Percentiles rank a stretch among this genome's conserved stretches.
phyloP scores from a whole-genome alignment of 2,797 vertebrate species.

The Furcifer pardalis region DNA sequence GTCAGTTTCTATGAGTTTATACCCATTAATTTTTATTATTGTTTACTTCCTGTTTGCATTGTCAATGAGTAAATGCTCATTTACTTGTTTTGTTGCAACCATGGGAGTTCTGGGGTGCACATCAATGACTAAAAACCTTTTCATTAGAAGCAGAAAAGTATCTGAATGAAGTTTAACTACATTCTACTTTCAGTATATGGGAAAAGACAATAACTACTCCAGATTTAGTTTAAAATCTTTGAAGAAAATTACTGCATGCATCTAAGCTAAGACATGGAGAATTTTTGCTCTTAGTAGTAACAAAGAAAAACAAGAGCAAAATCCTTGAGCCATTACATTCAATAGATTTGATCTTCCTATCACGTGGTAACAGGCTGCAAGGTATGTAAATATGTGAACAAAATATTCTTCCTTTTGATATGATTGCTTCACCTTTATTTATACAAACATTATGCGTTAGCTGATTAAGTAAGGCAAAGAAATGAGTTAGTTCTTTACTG shows the following conservation, averaged over 20 bases:
- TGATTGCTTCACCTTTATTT: not conserved
- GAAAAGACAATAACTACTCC: not conserved
- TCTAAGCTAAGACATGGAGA: not conserved
- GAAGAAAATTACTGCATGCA: not conserved
- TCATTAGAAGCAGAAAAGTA: not conserved
- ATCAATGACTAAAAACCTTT: not conserved
- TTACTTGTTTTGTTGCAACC: not conserved
- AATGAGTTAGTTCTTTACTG: not conserved
- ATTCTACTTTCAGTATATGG: not conserved
- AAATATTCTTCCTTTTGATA: not conserved
- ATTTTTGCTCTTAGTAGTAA: accelerated
- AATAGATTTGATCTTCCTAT: not conserved
- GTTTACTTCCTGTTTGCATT: not conserved
- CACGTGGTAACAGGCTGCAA: not conserved
- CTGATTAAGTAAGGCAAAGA: not conserved
- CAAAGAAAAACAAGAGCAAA: not conserved
- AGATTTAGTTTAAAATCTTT: not conserved
- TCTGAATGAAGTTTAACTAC: not conserved
- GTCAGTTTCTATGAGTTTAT: not conserved
- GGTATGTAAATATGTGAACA: not conserved
- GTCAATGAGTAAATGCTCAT: not conserved
- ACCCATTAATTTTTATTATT: not conserved
- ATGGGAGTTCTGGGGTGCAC: too few relatives aligned
- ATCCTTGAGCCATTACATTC: not conserved
- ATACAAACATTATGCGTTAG: not conserved